Conservation (phyloP, 2,888 invertebrate genomes). For the Limnephilus rhombicus region DNA sequence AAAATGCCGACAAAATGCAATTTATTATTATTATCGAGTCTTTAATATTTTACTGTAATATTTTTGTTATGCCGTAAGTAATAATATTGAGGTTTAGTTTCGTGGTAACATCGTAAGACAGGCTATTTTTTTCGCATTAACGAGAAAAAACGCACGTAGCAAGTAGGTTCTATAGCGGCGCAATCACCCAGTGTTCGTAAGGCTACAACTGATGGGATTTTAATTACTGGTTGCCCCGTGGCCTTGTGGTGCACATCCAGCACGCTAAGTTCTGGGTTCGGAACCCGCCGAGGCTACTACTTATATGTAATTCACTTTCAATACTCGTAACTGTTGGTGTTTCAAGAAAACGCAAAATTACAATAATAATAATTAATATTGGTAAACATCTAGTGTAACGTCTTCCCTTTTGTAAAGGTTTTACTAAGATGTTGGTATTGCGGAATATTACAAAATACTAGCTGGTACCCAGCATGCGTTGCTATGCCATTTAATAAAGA, state of each 20-base stretch:
- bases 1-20: neutral
- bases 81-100: neutral
- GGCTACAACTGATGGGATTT: neutral
- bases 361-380: no score
- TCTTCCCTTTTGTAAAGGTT: no score
- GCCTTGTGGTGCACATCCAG: conserved; percentile 10
- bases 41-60: neutral
- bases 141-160: neutral
- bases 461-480: no score
- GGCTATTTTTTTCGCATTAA: conserved; percentile 1
- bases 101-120: neutral
- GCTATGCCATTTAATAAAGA: no score
- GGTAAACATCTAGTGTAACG: no score
- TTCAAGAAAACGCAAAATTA: neutral
- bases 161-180: neutral
- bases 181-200: neutral
- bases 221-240: conserved; percentile 9
- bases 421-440: no score
- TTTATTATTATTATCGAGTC: neutral
- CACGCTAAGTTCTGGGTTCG: conserved; percentile 12
- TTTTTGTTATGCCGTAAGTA: neutral
- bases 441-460: no score
- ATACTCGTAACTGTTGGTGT: neutral
- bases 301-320: conserved; percentile 15
- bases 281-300: neutral